Evolutionary conservation across 2,888 invertebrate species (phyloP).

Genomic region (Globia sparganii): DNA sequence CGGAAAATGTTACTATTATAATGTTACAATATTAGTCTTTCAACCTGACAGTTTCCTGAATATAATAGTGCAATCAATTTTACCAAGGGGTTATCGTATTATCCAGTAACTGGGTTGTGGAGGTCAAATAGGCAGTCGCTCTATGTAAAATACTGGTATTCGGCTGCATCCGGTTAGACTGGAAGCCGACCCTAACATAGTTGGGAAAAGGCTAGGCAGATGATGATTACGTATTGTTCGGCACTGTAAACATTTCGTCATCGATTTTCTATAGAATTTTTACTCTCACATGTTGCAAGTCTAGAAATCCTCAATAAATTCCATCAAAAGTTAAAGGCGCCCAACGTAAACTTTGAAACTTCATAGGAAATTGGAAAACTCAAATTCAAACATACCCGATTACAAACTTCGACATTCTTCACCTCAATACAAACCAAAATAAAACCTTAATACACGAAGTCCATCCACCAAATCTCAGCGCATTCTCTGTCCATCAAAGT

Average conservation of each 20-base stretch:
- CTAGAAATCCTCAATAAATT: not conserved
- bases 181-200: no score
- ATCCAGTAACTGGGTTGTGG: no score
- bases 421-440: slow-evolving; percentile 9
- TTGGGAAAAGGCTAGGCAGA: no score
- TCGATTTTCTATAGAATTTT: not conserved
- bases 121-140: no score
- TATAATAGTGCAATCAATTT: no score
- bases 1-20: slow-evolving; percentile 22
- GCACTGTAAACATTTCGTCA: not conserved
- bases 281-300: not conserved
- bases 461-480: slow-evolving; percentile 28
- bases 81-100: no score
- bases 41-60: slow-evolving; percentile 18
- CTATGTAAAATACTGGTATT: no score
- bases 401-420: slow-evolving; percentile 3
- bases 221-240: no score
- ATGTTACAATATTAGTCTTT: slow-evolving; percentile 20
- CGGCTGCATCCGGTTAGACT: no score
- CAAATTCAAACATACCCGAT: slow-evolving; percentile 15
- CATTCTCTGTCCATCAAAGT: slow-evolving; percentile 52
- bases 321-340: no score
- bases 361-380: slow-evolving; percentile 18
- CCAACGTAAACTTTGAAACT: not conserved
- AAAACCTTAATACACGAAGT: slow-evolving; percentile 7